These are phyloP conservation scores for Conus canariensis DNA, from an alignment of 2,888 invertebrate genomes.

Conservation along the genomic window DNA sequence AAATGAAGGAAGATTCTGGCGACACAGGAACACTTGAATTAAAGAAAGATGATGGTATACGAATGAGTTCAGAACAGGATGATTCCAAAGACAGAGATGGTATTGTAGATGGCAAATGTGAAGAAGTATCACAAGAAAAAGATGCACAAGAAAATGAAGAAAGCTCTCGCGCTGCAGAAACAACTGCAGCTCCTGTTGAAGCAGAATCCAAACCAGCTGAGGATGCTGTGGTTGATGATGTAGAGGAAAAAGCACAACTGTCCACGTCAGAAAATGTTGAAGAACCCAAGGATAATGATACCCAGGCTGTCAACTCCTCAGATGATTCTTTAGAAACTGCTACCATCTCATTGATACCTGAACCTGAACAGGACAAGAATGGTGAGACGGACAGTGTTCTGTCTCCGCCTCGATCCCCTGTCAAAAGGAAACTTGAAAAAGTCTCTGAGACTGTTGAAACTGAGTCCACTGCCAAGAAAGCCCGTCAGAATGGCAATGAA, in stretches of 20 bases:
- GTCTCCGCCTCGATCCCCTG: background rate
- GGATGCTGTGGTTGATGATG: background rate
- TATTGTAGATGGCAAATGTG: background rate
- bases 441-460: background rate
- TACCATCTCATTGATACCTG: background rate
- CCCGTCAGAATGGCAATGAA: slow-evolving; percentile 33
- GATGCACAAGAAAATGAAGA: background rate
- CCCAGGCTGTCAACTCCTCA: background rate
- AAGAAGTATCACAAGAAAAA: background rate
- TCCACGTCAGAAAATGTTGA: background rate
- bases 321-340: background rate
- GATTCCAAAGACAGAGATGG: background rate
- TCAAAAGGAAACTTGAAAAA: slow-evolving; percentile 28
- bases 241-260: no score
- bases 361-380: background rate
- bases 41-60: background rate
- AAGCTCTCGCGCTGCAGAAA: background rate
- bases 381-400: background rate
- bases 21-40: background rate
- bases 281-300: slow-evolving; percentile 35
- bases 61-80: background rate
- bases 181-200: background rate
- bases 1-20: background rate
- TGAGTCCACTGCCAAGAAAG: slow-evolving; percentile 12
- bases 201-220: background rate